Percentiles rank a stretch among this genome's conserved stretches.
Evolutionary conservation across 2,113 vertebrate genomes (phyloP).

Genomic region (Sterrhoptilus dennistouni): DNA sequence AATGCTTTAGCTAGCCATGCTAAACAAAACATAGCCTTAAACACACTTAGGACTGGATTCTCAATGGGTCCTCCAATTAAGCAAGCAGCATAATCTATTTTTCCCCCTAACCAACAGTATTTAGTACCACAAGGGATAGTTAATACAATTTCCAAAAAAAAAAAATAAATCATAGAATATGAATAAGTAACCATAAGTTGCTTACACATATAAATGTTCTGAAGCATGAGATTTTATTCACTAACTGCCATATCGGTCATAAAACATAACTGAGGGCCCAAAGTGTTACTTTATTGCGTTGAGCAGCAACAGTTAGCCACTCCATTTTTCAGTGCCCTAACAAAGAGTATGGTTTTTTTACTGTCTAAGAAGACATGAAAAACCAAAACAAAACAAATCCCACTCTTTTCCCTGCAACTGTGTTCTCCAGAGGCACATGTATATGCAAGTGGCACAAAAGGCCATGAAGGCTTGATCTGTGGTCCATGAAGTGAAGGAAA

Average conservation of each 20-base stretch:
- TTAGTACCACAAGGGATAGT: neutral
- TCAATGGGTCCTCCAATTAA: neutral
- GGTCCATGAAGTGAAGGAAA: neutral
- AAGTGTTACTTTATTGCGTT: slow-evolving; percentile 22
- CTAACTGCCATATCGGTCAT: slow-evolving; percentile 9
- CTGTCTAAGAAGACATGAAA: neutral
- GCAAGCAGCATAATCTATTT: neutral
- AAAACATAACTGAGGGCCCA: neutral
- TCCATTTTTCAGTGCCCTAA: neutral
- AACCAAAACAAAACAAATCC: neutral
- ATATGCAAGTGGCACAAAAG: neutral
- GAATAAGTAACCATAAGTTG: slow-evolving; percentile 22
- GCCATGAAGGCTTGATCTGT: neutral
- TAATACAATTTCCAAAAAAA: neutral
- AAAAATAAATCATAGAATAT: neutral
- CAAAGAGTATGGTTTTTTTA: neutral
- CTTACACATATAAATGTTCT: slow-evolving; percentile 13
- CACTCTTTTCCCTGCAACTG: rapidly evolving
- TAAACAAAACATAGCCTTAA: slow-evolving; percentile 6
- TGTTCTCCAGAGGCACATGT: neutral
- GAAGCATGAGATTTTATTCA: slow-evolving; percentile 6
- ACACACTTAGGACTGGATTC: neutral
- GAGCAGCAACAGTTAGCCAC: neutral
- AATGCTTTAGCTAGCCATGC: neutral
- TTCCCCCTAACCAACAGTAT: neutral